These are phyloP conservation scores for Halictus ligatus DNA, from an alignment of 2,888 invertebrate species.

Conservation along the genomic window DNA sequence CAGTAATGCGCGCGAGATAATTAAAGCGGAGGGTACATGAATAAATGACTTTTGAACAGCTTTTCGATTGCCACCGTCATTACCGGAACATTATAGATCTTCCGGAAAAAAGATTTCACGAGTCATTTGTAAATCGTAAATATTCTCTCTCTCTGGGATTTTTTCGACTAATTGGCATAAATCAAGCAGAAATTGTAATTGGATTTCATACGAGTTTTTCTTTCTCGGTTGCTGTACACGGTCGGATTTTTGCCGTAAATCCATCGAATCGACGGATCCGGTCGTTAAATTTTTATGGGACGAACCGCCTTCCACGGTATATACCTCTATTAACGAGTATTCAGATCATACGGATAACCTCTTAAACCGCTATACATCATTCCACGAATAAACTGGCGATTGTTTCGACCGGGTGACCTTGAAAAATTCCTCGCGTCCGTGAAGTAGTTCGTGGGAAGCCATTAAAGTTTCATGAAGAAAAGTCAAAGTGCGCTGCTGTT, in stretches of 20 bases:
- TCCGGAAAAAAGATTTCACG: background rate
- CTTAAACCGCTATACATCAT: background rate
- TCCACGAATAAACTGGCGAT: background rate
- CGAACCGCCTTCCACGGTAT: background rate
- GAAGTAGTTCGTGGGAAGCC: background rate
- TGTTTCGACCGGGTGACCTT: constrained; percentile 12
- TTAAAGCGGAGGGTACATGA: background rate
- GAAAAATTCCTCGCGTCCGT: constrained; percentile 7
- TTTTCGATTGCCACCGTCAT: background rate
- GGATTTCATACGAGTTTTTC: background rate
- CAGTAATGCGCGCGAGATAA: background rate
- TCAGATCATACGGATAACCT: background rate
- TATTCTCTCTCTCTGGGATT: background rate
- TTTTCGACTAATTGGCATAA: background rate
- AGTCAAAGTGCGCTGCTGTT: background rate
- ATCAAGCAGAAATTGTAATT: background rate
- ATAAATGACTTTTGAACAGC: background rate
- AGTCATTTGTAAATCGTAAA: background rate
- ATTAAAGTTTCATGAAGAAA: constrained; percentile 13
- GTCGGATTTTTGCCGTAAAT: background rate
- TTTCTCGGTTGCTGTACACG: background rate
- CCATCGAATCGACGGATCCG: background rate
- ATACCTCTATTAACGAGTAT: background rate
- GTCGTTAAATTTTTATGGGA: background rate
- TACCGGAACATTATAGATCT: background rate